Conservation (phyloP, 2,113 vertebrate species). For the Lutjanus erythropterus region DNA sequence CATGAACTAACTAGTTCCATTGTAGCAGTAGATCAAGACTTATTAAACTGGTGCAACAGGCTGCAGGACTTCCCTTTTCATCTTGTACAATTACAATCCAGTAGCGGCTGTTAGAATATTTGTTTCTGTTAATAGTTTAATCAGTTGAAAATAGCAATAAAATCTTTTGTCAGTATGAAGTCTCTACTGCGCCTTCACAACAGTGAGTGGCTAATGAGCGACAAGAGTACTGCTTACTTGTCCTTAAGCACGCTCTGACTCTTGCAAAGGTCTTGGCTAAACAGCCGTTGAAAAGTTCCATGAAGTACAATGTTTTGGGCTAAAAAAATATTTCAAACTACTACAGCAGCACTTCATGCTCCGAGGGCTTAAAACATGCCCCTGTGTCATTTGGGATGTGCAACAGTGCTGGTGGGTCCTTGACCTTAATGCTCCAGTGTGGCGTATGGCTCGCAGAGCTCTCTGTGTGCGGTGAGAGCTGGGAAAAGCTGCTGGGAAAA, state of each 20-base stretch:
- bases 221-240: not conserved
- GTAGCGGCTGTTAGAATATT: not conserved
- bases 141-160: not conserved
- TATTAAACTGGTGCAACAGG: not conserved
- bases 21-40: not conserved
- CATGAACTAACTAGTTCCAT: too few relatives aligned
- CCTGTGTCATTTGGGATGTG: not conserved
- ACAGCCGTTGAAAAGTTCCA: not conserved
- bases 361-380: constrained; percentile 27
- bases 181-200: not conserved
- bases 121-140: not conserved
- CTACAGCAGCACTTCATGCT: constrained; percentile 26
- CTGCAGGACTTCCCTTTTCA: not conserved
- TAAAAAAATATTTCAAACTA: not conserved
- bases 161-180: not conserved
- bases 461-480: not conserved
- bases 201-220: not conserved
- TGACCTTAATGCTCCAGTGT: constrained; percentile 30
- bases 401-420: constrained; percentile 19
- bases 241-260: constrained; percentile 35
- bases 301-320: not conserved
- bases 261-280: constrained; percentile 32
- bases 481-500: constrained; percentile 6
- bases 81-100: not conserved
- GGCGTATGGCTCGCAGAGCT: not conserved